Percentiles rank a stretch among this genome's conserved stretches.
Evolutionary conservation across 1,140 invertebrate species (phyloP).

Genomic region (Temnothorax nylanderi): DNA sequence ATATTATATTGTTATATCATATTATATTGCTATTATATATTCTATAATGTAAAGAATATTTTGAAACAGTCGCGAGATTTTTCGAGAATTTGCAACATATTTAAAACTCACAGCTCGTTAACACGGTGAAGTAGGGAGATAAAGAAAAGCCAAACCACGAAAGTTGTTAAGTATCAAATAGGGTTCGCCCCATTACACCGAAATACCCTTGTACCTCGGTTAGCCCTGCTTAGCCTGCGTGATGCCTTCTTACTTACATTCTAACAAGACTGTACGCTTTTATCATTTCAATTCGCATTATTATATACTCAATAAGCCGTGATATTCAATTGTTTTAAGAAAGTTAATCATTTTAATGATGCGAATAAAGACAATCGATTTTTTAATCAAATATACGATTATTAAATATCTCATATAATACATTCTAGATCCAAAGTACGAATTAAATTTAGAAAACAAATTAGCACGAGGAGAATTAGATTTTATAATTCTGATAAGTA

Average conservation of each 20-base stretch:
- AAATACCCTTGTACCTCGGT: constrained; percentile 58
- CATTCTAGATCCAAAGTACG: not conserved
- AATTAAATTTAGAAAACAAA: not conserved
- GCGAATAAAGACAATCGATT: not conserved
- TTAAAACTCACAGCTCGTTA: not conserved
- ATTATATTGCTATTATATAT: not conserved
- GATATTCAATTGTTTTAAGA: not conserved
- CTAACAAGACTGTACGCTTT: constrained; percentile 14
- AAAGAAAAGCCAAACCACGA: constrained; percentile 46
- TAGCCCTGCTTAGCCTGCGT: constrained; percentile 19
- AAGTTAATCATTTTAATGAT: not conserved
- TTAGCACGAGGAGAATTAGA: not conserved
- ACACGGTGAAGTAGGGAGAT: constrained; percentile 14
- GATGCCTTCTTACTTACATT: constrained; percentile 2
- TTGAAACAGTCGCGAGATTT: not conserved
- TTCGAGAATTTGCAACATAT: not conserved
- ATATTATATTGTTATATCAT: too few relatives aligned
- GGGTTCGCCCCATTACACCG: constrained; percentile 69
- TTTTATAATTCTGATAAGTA: not conserved
- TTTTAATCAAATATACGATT: not conserved
- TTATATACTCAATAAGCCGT: not conserved
- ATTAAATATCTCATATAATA: not conserved
- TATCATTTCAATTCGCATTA: constrained; percentile 19
- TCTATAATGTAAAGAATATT: not conserved
- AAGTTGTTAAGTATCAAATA: constrained; percentile 68